Evolutionary conservation across 2,797 vertebrate genomes (phyloP).

Genomic region (Fistularia commersonii): DNA sequence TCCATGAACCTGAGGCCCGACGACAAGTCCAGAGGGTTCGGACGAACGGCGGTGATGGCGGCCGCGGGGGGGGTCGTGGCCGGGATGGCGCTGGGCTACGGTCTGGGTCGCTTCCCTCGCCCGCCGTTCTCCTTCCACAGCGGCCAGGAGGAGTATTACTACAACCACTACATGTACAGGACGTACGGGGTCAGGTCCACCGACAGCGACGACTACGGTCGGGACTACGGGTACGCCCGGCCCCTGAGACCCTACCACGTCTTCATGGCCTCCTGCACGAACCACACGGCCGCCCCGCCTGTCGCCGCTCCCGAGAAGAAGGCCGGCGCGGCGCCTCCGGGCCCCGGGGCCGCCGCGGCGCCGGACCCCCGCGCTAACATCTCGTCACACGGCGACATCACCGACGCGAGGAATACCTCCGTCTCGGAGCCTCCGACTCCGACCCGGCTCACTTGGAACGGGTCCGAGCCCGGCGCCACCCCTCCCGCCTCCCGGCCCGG

Average conservation of each 20-base stretch:
- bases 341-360: constrained; percentile 1
- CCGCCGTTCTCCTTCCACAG: constrained; percentile 58
- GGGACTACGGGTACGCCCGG: constrained; percentile 49
- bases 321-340: not conserved
- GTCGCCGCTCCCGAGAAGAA: constrained; percentile 6
- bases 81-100: constrained; percentile 73
- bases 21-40: constrained; percentile 61
- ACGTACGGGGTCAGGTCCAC: constrained; percentile 52
- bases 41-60: constrained; percentile 56
- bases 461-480: no score
- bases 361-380: no score
- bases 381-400: no score
- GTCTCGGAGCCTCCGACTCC: constrained; percentile 1
- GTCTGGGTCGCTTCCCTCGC: constrained; percentile 65
- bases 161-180: constrained; percentile 73
- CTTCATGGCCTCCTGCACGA: constrained; percentile 64
- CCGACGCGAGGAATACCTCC: not conserved
- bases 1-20: constrained; percentile 54
- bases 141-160: constrained; percentile 60
- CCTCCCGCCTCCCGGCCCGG: constrained; percentile 4
- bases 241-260: constrained; percentile 39
- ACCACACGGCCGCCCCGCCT: constrained; percentile 53
- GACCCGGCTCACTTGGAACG: constrained; percentile 3
- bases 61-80: constrained; percentile 60
- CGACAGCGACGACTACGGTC: constrained; percentile 50